Percentiles rank a stretch among this genome's conserved stretches.
Conservation (phyloP, 2,888 invertebrate genomes). For the Athrips mouffetella region DNA sequence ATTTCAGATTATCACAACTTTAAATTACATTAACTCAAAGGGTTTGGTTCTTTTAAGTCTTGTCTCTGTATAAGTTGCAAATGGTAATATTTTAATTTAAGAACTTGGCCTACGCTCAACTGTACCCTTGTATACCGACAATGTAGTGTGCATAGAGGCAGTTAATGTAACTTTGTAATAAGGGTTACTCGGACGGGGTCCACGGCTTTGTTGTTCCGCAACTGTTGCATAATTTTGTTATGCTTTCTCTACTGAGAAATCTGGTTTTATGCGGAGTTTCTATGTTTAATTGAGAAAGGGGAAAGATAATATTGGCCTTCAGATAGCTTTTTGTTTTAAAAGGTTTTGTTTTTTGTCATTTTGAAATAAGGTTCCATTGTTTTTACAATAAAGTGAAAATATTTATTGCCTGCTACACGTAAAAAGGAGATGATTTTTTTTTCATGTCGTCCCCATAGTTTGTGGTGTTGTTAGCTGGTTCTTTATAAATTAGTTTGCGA, state of each 20-base stretch:
- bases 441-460: too few relatives aligned
- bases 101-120: not conserved
- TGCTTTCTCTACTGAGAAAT: constrained; percentile 56
- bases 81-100: not conserved
- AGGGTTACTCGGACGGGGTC: constrained; percentile 47
- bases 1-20: not conserved
- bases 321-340: too few relatives aligned
- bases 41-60: not conserved
- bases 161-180: constrained; percentile 68
- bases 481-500: too few relatives aligned
- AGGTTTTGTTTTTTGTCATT: too few relatives aligned
- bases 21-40: not conserved
- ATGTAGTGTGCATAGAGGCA: constrained; percentile 42
- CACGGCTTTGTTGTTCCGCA: constrained; percentile 41
- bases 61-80: not conserved
- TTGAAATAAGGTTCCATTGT: too few relatives aligned
- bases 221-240: constrained; percentile 62
- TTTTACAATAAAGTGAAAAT: too few relatives aligned
- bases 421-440: too few relatives aligned
- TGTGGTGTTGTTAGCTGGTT: too few relatives aligned
- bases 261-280: constrained; percentile 35
- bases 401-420: too few relatives aligned
- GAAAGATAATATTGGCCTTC: not conserved
- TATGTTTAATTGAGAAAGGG: not conserved
- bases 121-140: constrained; percentile 23